Percentiles rank a stretch among this genome's conserved stretches.
Conservation (phyloP, 2,888 invertebrate species). For the Hirtodrosophila duncani region DNA sequence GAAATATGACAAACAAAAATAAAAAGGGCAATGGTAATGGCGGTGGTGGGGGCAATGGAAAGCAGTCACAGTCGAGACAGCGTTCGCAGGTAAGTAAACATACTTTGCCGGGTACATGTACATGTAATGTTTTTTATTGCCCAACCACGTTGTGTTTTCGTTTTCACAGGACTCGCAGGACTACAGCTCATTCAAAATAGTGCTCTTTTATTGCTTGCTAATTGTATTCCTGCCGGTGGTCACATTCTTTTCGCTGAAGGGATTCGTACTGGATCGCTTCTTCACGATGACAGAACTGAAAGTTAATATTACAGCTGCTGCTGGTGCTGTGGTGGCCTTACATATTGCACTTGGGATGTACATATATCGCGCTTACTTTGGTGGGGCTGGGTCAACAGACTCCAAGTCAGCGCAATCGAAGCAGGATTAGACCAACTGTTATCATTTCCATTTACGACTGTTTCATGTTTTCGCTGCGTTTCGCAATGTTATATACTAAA, state of each 20-base stretch:
- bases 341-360: constrained; percentile 88
- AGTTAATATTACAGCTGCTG: constrained; percentile 89
- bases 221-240: constrained; percentile 87
- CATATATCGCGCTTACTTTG: constrained; percentile 87
- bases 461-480: constrained; percentile 33
- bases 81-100: constrained; percentile 46
- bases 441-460: constrained; percentile 44
- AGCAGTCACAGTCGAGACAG: constrained; percentile 23
- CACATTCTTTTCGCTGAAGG: constrained; percentile 86
- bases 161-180: constrained; percentile 79
- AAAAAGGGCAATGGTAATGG: constrained; percentile 37
- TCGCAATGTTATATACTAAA: constrained; percentile 15
- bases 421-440: constrained; percentile 39
- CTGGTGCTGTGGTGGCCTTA: constrained; percentile 85
- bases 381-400: constrained; percentile 25
- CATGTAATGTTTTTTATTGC: constrained; percentile 6
- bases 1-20: constrained; percentile 46
- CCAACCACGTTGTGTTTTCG: constrained; percentile 32
- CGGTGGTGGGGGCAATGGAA: constrained; percentile 19
- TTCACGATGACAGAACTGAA: constrained; percentile 80
- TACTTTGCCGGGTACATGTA: background rate
- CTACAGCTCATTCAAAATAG: constrained; percentile 86
- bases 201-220: constrained; percentile 86
- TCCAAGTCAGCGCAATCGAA: constrained; percentile 38
- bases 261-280: constrained; percentile 85